A percentile compares a stretch with the other conserved stretches of the same genome.
Conservation (phyloP, 2,888 invertebrate genomes). For the Rosalia funebris region DNA sequence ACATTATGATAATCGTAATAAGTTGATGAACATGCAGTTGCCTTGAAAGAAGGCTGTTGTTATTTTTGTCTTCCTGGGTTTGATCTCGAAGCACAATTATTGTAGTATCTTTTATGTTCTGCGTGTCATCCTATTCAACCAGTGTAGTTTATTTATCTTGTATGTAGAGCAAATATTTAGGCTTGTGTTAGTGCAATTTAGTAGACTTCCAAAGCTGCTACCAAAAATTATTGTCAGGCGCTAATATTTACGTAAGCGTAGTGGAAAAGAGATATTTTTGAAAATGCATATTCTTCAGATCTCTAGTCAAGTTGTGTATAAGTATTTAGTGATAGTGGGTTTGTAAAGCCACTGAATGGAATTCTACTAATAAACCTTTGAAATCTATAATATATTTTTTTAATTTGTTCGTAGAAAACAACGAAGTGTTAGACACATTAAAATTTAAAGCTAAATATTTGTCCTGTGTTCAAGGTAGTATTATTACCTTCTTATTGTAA, state of each 20-base stretch:
- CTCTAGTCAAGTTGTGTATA: slow-evolving; percentile 22
- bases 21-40: slow-evolving; percentile 44
- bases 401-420: slow-evolving; percentile 28
- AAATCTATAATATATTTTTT: slow-evolving; percentile 22
- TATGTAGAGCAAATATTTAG: slow-evolving; percentile 56
- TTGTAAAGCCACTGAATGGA: slow-evolving; percentile 35
- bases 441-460: slow-evolving; percentile 52
- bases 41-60: slow-evolving; percentile 50
- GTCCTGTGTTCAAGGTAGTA: slow-evolving; percentile 53
- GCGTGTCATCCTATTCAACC: slow-evolving; percentile 42
- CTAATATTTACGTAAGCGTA: slow-evolving; percentile 32
- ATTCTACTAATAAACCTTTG: slow-evolving; percentile 42
- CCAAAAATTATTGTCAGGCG: slow-evolving; percentile 29
- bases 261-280: slow-evolving; percentile 16
- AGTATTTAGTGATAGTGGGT: slow-evolving; percentile 16
- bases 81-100: slow-evolving; percentile 62
- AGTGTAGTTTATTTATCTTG: slow-evolving; percentile 47
- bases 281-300: slow-evolving; percentile 43
- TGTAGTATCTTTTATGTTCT: slow-evolving; percentile 43
- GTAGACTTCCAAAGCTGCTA: slow-evolving; percentile 43
- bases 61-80: slow-evolving; percentile 63
- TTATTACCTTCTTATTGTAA: slow-evolving; percentile 48
- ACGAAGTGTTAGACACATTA: slow-evolving; percentile 33
- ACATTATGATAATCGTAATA: slow-evolving; percentile 35
- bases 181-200: slow-evolving; percentile 47